Base-by-base conservation (phyloP, 2,113 vertebrate species). In the Melanerpes aurifrons region DNA sequence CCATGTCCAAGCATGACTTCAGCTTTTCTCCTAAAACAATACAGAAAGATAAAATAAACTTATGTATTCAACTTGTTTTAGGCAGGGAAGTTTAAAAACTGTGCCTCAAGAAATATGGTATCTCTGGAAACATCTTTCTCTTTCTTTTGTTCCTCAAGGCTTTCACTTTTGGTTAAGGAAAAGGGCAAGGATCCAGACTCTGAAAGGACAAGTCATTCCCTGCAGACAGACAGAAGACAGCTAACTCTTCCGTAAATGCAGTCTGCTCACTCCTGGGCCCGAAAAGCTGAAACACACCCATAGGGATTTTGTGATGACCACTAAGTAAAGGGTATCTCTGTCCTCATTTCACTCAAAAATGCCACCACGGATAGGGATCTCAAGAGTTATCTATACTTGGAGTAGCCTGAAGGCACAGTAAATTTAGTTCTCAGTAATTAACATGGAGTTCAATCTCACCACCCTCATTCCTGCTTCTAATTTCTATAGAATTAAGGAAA, bases 1-100 rank as follows among this genome's bases (percentile, higher is more conserved):
- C 99, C 98, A 56, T 99, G 98, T 95, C 98, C 98, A 97, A 99
- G 97, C 99, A 99, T 99, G 84, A 99, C 97, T 98, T 99, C 99
- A 50, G 98, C 97, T 97, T 99, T 99, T 94, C 99, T 99, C 98
- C 99, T 99, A 95, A 90, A 97, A 97, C 21, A 83, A 89, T 11
- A 96, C 3, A 87, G 58, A 88, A 61, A 95, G 78, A 92, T 25
- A 86, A 95, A 96, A 82, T 43, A 92, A 93, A 73, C 69, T 37
- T 37, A 25, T 0, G 3, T 25, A 72, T 74, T 92, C 29, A 45
- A 76, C 20, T 89, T 70, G 63, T 11, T 70, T 72, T 19, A 35
- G 31, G 32, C 22, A 53, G 18, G 20, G 4, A 54, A 29, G 31
- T 64, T 72, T 57, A 24, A 47, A 29, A 83, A 4, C 1, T 5